Evolutionary conservation across 2,888 invertebrate species (phyloP).

Genomic region (Eumerus sabulonum): DNA sequence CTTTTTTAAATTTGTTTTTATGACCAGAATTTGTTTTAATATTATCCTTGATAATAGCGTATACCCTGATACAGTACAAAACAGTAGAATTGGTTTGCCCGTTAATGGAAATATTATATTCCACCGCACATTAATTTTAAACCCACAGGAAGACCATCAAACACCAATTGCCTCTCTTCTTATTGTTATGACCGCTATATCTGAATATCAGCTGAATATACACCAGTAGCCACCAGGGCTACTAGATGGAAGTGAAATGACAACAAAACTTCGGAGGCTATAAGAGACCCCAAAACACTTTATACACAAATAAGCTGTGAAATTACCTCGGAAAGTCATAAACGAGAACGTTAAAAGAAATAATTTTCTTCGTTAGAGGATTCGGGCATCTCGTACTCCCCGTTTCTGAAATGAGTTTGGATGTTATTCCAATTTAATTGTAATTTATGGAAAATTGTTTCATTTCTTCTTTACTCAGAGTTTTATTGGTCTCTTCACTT

Average conservation of each 20-base stretch:
- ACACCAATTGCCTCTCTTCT: slow-evolving; percentile 5
- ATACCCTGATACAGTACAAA: neutral
- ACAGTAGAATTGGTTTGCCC: slow-evolving; percentile 28
- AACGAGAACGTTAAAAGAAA: slow-evolving; percentile 47
- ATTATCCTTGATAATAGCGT: slow-evolving; percentile 1
- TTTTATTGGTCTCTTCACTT: too few relatives aligned
- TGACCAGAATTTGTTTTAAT: slow-evolving; percentile 10
- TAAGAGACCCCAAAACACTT: slow-evolving; percentile 49
- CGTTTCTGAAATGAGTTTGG: slow-evolving; percentile 19
- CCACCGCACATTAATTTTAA: slow-evolving; percentile 2
- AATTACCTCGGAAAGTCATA: slow-evolving; percentile 60
- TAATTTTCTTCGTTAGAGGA: slow-evolving; percentile 37
- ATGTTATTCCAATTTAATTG: slow-evolving; percentile 66
- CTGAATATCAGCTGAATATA: slow-evolving; percentile 53
- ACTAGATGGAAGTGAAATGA: neutral
- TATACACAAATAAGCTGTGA: slow-evolving; percentile 56
- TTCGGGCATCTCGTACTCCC: slow-evolving; percentile 14
- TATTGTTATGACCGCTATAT: slow-evolving; percentile 62
- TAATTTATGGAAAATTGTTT: slow-evolving; percentile 61
- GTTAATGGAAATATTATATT: slow-evolving; percentile 48
- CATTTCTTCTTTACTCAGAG: neutral
- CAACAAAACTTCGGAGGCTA: slow-evolving; percentile 21
- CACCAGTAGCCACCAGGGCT: too few relatives aligned
- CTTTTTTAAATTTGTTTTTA: slow-evolving; percentile 49
- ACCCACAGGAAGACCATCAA: too few relatives aligned